A percentile compares a stretch with the other conserved stretches of the same genome.
Conservation (phyloP, 2,797 vertebrate genomes). For the Sebastiscus tertius region DNA sequence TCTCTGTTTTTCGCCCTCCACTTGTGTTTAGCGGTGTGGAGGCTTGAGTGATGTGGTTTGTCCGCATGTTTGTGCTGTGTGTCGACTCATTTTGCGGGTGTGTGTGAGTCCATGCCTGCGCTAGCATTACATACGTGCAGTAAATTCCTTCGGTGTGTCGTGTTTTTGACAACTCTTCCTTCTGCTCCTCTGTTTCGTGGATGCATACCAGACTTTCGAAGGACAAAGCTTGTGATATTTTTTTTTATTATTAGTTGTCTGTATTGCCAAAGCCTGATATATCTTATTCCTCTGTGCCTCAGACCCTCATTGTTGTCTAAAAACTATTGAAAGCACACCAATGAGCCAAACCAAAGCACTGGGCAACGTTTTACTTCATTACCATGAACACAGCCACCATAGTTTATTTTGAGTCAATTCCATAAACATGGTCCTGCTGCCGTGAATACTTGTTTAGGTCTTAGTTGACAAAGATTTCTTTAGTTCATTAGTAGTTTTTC, state of each 20-base stretch:
- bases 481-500: background rate
- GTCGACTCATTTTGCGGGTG: slow-evolving; percentile 39
- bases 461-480: too few relatives aligned
- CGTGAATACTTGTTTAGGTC: accelerated
- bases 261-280: background rate
- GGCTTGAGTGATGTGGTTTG: slow-evolving; percentile 64
- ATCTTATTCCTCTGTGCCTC: background rate
- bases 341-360: background rate
- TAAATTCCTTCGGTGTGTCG: slow-evolving; percentile 23
- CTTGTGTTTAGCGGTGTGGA: slow-evolving; percentile 58
- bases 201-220: slow-evolving; percentile 75
- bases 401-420: background rate
- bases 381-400: background rate
- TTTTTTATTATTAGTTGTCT: background rate
- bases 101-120: background rate
- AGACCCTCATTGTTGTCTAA: too few relatives aligned
- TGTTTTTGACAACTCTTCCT: slow-evolving; percentile 19
- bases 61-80: slow-evolving; percentile 47
- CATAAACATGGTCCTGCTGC: background rate
- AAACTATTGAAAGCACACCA: background rate
- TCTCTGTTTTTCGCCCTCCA: slow-evolving; percentile 36
- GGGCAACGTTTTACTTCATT: background rate
- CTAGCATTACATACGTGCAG: slow-evolving; percentile 9
- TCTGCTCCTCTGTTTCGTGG: slow-evolving; percentile 21
- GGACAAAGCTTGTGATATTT: background rate